Conservation (phyloP, 1,140 invertebrate genomes). For the Saxidomus purpurata region DNA sequence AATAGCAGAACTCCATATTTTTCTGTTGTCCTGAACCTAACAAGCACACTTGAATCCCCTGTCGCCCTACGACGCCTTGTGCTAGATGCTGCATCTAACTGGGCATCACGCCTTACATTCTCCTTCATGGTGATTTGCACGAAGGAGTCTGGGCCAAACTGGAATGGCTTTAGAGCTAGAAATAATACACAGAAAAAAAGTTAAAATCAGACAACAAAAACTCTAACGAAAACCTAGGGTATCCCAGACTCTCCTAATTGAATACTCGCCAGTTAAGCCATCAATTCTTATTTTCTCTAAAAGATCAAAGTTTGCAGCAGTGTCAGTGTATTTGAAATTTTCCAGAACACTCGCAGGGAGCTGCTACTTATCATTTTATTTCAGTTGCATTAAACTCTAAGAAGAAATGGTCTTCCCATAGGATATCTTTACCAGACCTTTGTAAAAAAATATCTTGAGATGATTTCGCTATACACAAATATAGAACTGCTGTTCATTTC, state of each 20-base stretch:
- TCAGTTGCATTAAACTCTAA: neutral
- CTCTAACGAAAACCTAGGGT: no score
- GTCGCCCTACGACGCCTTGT: slow-evolving; percentile 64
- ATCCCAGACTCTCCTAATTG: neutral
- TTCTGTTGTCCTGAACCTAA: slow-evolving; percentile 94
- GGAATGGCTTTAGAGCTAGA: slow-evolving; percentile 92
- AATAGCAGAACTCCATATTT: slow-evolving; percentile 92
- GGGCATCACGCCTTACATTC: slow-evolving; percentile 91
- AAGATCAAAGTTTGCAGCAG: neutral
- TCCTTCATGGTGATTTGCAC: slow-evolving; percentile 94
- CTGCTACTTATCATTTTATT: neutral
- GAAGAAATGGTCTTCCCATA: neutral
- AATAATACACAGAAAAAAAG: neutral
- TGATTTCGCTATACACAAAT: no score
- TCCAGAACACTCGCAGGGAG: neutral
- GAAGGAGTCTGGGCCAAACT: slow-evolving; percentile 91
- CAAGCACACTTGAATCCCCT: slow-evolving; percentile 88
- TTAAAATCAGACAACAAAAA: neutral
- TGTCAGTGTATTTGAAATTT: neutral
- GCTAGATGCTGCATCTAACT: slow-evolving; percentile 81
- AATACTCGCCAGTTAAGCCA: neutral
- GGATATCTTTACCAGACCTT: neutral
- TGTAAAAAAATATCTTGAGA: neutral
- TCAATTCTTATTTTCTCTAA: neutral
- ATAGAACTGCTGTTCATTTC: neutral